Base-by-base conservation (phyloP, 2,797 vertebrate genomes). In the Myotis findleyi region DNA sequence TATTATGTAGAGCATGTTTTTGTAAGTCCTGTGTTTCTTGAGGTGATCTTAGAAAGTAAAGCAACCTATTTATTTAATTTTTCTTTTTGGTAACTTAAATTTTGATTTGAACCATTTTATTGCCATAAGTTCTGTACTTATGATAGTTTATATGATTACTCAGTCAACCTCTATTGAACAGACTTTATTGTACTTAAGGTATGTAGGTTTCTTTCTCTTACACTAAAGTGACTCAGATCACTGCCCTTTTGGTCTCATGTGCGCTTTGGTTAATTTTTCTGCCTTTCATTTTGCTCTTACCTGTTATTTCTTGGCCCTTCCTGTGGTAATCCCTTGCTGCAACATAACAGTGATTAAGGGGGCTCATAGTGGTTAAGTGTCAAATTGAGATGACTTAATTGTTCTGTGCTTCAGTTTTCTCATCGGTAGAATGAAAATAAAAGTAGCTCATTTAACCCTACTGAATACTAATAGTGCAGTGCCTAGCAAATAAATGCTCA, bases 41-140 rank as follows among this genome's bases (percentile, higher is more conserved):
- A 38, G n/a, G 20, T 76, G 72, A 76, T 82, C 91, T 92, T 83
- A 83, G 79, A 82, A 95, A 91, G 27, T 81, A 83, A 91, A 13
- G 16, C 88, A 59, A 95, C 38, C 62, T 95, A 33, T 38, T 72
- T 86, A 47, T 71, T 91, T 86, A 89, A 33, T 85, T 95, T 95
- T 87, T 68, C 25, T 95, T 87, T 92, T 30, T 92, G 69, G 73
- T 71, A 86, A 59, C 8, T 89, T 82, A 94, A 49, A 80, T 53
- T 96, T 96, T 96, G 64, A 4, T n/a, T 90, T 92, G 66, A 87
- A 84, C 36, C 12, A 10, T 55, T 53, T 59, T 92, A 59, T 90
- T 92, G 27, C 36, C 9, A 12, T 87, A 86, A 71, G 14, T 86
- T 91, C 27, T 89, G 0, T 87, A 64, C 4, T 64, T 94, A 1